A percentile compares a stretch with the other conserved stretches of the same genome.
Conservation (phyloP, 2,888 invertebrate species). For the Lysandra coridon region DNA sequence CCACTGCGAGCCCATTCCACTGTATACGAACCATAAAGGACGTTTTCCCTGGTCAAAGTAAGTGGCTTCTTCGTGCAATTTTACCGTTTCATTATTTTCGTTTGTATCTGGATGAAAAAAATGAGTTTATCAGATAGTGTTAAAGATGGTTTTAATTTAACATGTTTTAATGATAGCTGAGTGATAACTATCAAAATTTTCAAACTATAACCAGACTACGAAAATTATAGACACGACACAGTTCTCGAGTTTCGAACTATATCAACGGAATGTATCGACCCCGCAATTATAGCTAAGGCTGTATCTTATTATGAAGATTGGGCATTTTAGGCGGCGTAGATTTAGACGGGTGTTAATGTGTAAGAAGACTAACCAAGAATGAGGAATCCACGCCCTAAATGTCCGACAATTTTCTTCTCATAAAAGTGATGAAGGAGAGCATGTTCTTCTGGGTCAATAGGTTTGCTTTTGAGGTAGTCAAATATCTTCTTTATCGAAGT, state of each 20-base stretch:
- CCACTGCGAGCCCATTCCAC: not conserved
- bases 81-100: not conserved
- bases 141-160: too few species aligned
- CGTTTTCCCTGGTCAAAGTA: slow-evolving; percentile 23
- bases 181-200: too few species aligned
- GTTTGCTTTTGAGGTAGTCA: slow-evolving; percentile 51
- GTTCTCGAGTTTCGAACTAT: too few species aligned
- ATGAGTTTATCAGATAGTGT: not conserved
- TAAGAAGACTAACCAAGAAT: slow-evolving; percentile 58
- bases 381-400: slow-evolving; percentile 83
- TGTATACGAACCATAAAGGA: slow-evolving; percentile 22
- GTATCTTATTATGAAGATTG: too few species aligned
- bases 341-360: not conserved
- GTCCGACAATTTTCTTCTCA: slow-evolving; percentile 72
- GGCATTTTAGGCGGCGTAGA: too few species aligned
- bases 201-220: too few species aligned
- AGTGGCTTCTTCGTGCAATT: not conserved
- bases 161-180: too few species aligned
- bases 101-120: slow-evolving; percentile 12
- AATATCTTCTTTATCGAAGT: slow-evolving; percentile 60
- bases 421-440: slow-evolving; percentile 72
- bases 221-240: too few species aligned
- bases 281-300: too few species aligned
- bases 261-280: too few species aligned
- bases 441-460: slow-evolving; percentile 73